Evolutionary conservation across 2,113 vertebrate genomes (phyloP), one percentile per base, ranked within the genome.

Genomic region (Peromyscus maniculatus): DNA sequence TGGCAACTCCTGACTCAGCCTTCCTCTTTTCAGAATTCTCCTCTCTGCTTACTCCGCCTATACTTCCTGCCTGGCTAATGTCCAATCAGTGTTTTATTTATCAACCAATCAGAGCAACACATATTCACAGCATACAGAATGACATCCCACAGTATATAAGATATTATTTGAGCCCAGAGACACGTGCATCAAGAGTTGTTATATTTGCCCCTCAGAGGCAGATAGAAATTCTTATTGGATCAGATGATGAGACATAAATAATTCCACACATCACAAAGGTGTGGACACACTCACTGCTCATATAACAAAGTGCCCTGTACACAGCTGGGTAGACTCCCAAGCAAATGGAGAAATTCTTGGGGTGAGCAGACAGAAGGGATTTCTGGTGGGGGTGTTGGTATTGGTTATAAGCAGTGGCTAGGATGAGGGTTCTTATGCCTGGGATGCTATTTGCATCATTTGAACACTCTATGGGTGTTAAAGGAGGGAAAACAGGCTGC

Each of bases 381-480:
- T 64, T 13, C 33, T 87, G 84, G 39, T 16, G 3, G 71, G 39
- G 15, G 21, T 7, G 13, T 80, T 28, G 9, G 13, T 11, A 31
- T 39, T 59, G 12, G 13, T 62, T 84, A 43, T 2, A 43, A 55
- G 33, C 28, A 22, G 11, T 49, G 87, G 52, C 24, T 28, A 28
- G 24, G 66, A n/a, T 7, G 43, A 26, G 74, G 8, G 3, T 9
- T 59, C 7, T 75, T 59, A 22, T 1, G 0, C 26, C 5, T 24
- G 19, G 10, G 9, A 13, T 31, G 33, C 31, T 3, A 3, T 22
- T 74, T 77, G 5, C 16, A 87, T 10, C 26, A 19, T 62, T 39
- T 92, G 59, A 92, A 55, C 28, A 55, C 83, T 59, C 91, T 59
- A 1, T 7, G 43, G 9, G 24, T 28, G 22, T 46, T 43, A 78